Conservation (phyloP, 2,888 invertebrate species). For the Hypomecis atomaria region DNA sequence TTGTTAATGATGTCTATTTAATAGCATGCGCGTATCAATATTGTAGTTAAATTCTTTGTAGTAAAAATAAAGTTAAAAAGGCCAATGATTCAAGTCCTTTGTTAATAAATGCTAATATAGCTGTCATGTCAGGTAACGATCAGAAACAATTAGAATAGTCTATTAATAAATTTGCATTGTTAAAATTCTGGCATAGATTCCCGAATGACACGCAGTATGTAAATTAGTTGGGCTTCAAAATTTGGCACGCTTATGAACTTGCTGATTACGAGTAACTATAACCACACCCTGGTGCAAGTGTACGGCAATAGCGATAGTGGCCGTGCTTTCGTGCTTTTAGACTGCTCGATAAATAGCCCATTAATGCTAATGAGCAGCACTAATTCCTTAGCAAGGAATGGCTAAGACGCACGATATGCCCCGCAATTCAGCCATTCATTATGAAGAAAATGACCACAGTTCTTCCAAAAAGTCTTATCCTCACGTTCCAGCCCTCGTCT, state of each 20-base stretch:
- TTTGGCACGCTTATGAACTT: conserved; percentile 33
- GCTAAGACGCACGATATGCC: conserved; percentile 33
- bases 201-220: conserved; percentile 11
- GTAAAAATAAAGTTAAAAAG: no score
- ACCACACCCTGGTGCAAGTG: conserved; percentile 20
- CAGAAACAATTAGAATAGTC: not conserved
- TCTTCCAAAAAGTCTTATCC: not conserved
- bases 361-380: conserved; percentile 43
- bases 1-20: no score
- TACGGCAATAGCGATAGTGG: conserved; percentile 14
- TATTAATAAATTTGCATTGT: conserved; percentile 10
- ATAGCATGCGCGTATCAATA: no score
- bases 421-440: not conserved
- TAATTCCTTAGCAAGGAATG: conserved; percentile 35
- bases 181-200: conserved; percentile 11
- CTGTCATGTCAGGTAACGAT: conserved; percentile 1
- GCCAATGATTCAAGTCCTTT: no score
- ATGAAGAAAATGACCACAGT: conserved; percentile 10
- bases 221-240: conserved; percentile 29
- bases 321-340: conserved; percentile 30
- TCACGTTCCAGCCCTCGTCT: no score
- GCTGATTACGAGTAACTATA: conserved; percentile 38
- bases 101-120: not conserved
- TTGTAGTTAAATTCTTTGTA: no score
- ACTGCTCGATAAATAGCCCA: conserved; percentile 32